Evolutionary conservation across 2,113 vertebrate genomes (phyloP).

Genomic region (Pituophis catenifer): DNA sequence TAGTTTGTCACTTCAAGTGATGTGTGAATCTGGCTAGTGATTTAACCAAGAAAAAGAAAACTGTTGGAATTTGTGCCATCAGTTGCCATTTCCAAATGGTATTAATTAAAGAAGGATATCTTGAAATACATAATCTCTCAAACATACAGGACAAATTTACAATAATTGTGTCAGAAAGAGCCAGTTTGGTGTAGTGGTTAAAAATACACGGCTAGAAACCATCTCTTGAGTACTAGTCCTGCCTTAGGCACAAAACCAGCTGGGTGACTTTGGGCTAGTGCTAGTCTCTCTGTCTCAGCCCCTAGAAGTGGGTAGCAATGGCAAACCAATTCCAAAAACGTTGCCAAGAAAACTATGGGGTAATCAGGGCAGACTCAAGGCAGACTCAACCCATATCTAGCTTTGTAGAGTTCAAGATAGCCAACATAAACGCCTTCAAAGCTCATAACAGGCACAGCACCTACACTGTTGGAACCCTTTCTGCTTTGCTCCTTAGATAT

Average conservation of each 20-base stretch:
- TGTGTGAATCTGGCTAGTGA: not conserved
- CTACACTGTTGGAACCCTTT: not conserved
- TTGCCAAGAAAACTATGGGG: not conserved
- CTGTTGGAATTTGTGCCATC: not conserved
- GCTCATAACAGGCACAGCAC: not conserved
- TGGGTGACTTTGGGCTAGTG: not conserved
- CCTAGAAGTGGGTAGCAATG: not conserved
- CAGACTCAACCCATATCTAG: too few relatives aligned
- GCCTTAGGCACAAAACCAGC: not conserved
- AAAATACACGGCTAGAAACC: not conserved
- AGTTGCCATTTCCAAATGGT: constrained; percentile 2
- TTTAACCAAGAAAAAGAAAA: not conserved
- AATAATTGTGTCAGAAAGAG: not conserved
- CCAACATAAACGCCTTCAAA: not conserved
- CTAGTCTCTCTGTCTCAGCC: not conserved
- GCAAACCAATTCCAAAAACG: not conserved
- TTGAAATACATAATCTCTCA: not conserved
- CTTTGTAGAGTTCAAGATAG: not conserved
- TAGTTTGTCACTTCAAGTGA: not conserved
- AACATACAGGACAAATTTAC: not conserved
- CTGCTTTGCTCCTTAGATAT: not conserved
- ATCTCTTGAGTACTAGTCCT: not conserved
- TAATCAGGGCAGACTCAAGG: not conserved
- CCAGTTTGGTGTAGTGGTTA: not conserved
- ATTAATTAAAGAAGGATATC: not conserved